Conservation (phyloP, 2,797 vertebrate species). For the Eulemur albifrons region DNA sequence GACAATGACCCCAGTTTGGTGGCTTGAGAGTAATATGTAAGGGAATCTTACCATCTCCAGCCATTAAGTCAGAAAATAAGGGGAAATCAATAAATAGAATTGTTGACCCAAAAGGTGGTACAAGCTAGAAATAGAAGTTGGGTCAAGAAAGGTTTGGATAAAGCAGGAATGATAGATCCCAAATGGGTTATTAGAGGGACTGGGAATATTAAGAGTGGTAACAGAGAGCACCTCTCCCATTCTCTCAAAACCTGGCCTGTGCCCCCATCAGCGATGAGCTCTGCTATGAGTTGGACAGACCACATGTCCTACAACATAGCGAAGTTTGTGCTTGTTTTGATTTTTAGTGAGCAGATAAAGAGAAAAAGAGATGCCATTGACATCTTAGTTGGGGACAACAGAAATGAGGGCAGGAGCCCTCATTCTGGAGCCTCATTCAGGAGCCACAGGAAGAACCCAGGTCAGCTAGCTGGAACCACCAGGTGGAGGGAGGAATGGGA, state of each 20-base stretch:
- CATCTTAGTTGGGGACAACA: neutral
- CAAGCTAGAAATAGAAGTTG: slow-evolving; percentile 3
- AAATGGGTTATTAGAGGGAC: neutral
- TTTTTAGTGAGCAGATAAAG: neutral
- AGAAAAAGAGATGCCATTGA: neutral
- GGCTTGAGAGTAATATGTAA: neutral
- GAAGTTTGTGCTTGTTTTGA: neutral
- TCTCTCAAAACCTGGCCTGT: neutral
- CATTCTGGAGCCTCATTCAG: neutral
- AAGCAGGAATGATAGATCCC: neutral
- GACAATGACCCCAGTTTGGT: neutral
- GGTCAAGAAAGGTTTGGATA: neutral
- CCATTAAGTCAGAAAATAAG: slow-evolving; percentile 32
- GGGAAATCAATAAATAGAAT: neutral
- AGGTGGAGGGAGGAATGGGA: neutral
- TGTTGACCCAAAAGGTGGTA: neutral
- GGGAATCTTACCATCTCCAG: neutral
- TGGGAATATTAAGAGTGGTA: neutral
- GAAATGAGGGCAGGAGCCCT: neutral
- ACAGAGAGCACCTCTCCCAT: neutral
- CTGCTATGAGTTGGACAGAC: neutral
- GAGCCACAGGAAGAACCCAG: neutral
- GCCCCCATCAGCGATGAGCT: neutral
- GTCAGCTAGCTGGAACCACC: too few relatives aligned
- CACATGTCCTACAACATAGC: neutral